Evolutionary conservation across 1,140 invertebrate species (phyloP), one percentile per base, ranked within the genome.

Genomic region (Zaprionus gabonicus): DNA sequence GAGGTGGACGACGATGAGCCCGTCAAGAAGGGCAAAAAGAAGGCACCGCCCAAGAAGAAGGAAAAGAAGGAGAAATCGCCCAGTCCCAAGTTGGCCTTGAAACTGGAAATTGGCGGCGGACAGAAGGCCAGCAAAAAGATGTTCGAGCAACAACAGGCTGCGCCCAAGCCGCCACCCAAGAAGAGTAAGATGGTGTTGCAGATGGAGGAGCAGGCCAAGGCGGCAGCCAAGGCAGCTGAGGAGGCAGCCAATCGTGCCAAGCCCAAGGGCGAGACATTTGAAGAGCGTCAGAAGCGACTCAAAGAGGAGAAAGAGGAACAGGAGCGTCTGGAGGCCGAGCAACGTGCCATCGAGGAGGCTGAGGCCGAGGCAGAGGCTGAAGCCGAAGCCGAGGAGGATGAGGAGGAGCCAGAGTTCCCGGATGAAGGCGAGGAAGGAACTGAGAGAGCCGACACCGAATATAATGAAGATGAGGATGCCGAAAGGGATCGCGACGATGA

Each of bases 181-280:
- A 92, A 92, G 75, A 92, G 91, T 46, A 92, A 92, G 67, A 78
- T 93, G 78, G 91, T 87, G 25, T 62, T 91, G n/a, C 87, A 93
- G 70, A 91, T 92, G 90, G 92, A 92, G 44, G 91, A 91, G 55
- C 92, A 92, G 67, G 91, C 91, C 9, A 76, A 34, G 20, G 91
- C 87, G 5, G 84, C 91, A 10, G 88, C 92, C 53, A 91, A 92
- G 62, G 86, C 83, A n/a, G 91, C 92, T 6, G 91, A 93, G 64
- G 91, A 93, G 17, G 82, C 63, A 28, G 83, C 79, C 2, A 79
- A 81, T 44, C 76, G 91, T 53, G 83, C 91, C 60, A 93, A 92
- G 62, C 83, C 81, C 25, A 93, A 93, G 71, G 84, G 88, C 17
- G 88, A 93, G 70, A 91, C 84, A 20, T 92, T 53, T 44, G 91